These are phyloP conservation scores for Manduca sexta DNA, from an alignment of 1,140 invertebrate genomes.

Conservation along the genomic window DNA sequence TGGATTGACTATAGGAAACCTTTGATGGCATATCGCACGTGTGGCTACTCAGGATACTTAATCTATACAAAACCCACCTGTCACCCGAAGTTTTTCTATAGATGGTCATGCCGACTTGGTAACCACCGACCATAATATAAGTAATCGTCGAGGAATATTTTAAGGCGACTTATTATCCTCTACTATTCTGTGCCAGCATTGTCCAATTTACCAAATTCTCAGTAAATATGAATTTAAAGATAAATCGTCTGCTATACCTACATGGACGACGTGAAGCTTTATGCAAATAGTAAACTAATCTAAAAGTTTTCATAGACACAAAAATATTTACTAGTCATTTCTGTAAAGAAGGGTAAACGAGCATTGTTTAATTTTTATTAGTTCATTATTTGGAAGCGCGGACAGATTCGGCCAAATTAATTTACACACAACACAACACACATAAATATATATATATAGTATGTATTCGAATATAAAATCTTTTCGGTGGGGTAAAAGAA, in stretches of 20 bases:
- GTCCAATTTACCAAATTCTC: neutral
- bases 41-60: constrained; percentile 7
- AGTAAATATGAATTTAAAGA: neutral
- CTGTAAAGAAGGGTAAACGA: too few species aligned
- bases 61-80: constrained; percentile 7
- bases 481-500: too few species aligned
- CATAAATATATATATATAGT: too few species aligned
- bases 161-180: neutral
- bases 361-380: too few species aligned
- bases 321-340: too few species aligned
- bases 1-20: constrained; percentile 17
- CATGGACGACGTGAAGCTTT: neutral
- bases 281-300: neutral
- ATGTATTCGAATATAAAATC: too few species aligned
- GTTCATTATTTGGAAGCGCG: too few species aligned
- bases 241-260: neutral
- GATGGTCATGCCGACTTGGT: neutral
- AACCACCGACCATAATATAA: neutral
- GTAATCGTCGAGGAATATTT: neutral
- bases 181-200: neutral
- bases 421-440: too few species aligned
- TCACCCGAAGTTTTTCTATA: neutral
- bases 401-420: too few species aligned
- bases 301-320: neutral
- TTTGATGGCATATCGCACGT: constrained; percentile 9